A percentile compares a stretch with the other conserved stretches of the same genome.
Conservation (phyloP, 1,140 invertebrate species). For the Episyrphus balteatus region DNA sequence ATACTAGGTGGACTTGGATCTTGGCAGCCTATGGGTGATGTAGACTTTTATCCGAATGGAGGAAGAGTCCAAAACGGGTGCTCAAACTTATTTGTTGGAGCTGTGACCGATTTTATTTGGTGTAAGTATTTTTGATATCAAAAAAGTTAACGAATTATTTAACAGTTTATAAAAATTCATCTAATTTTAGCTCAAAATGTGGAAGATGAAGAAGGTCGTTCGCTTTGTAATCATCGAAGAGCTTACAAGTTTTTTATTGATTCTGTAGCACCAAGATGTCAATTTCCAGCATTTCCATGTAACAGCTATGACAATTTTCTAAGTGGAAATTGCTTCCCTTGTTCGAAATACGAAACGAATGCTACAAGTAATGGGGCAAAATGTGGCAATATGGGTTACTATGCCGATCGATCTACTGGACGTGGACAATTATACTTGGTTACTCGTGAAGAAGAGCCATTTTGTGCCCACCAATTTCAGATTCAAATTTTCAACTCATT, state of each 20-base stretch:
- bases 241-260: conserved; percentile 92
- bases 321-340: conserved; percentile 47
- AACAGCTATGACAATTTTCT: conserved; percentile 71
- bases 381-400: conserved; percentile 91
- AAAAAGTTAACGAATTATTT: too few relatives aligned
- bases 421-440: conserved; percentile 73
- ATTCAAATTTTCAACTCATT: conserved; percentile 65
- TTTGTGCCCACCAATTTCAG: conserved; percentile 84
- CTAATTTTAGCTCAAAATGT: conserved; percentile 47
- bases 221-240: conserved; percentile 80
- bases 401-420: conserved; percentile 69
- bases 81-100: conserved; percentile 74
- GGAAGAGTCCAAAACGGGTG: conserved; percentile 83
- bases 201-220: conserved; percentile 72
- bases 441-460: conserved; percentile 83
- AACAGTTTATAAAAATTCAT: background rate
- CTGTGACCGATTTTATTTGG: conserved; percentile 81
- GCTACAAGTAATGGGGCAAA: conserved; percentile 38
- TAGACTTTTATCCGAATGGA: conserved; percentile 87
- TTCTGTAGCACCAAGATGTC: conserved; percentile 78
- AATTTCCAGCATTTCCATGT: conserved; percentile 81
- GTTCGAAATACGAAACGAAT: conserved; percentile 35
- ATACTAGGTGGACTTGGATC: conserved; percentile 74
- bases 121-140: conserved; percentile 47
- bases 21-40: conserved; percentile 78